Evolutionary conservation across 2,113 vertebrate genomes (phyloP).

Genomic region (Epinephelus lanceolatus): DNA sequence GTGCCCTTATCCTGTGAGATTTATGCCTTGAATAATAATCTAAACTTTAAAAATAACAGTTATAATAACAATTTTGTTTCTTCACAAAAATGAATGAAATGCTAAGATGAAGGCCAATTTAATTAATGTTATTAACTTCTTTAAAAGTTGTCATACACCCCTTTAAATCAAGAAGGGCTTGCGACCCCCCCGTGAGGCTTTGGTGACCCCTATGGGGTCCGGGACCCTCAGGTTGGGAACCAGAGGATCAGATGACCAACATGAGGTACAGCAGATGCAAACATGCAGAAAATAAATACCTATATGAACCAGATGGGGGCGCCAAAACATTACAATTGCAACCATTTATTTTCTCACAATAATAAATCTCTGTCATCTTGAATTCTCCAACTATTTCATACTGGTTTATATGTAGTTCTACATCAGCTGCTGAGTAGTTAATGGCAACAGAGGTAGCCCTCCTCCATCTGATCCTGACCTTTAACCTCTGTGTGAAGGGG

Average conservation of each 20-base stretch:
- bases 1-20: too few relatives aligned
- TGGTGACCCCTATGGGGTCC: too few relatives aligned
- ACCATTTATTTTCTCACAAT: constrained; percentile 11
- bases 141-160: too few relatives aligned
- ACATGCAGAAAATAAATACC: neutral
- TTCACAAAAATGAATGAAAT: too few relatives aligned
- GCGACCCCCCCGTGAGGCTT: too few relatives aligned
- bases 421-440: neutral
- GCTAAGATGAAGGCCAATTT: too few relatives aligned
- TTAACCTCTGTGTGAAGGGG: neutral
- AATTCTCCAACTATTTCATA: neutral
- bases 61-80: too few relatives aligned
- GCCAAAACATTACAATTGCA: constrained; percentile 41
- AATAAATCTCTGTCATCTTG: neutral
- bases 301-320: constrained; percentile 41
- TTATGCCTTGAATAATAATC: too few relatives aligned
- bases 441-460: neutral
- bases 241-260: neutral
- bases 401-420: neutral
- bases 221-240: too few relatives aligned
- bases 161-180: too few relatives aligned
- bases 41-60: too few relatives aligned
- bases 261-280: neutral
- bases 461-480: constrained; percentile 3
- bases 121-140: too few relatives aligned